Percentiles rank a stretch among this genome's conserved stretches.
phyloP scores from a whole-genome alignment of 2,113 vertebrate species.

The Marcusenius ussheri region DNA sequence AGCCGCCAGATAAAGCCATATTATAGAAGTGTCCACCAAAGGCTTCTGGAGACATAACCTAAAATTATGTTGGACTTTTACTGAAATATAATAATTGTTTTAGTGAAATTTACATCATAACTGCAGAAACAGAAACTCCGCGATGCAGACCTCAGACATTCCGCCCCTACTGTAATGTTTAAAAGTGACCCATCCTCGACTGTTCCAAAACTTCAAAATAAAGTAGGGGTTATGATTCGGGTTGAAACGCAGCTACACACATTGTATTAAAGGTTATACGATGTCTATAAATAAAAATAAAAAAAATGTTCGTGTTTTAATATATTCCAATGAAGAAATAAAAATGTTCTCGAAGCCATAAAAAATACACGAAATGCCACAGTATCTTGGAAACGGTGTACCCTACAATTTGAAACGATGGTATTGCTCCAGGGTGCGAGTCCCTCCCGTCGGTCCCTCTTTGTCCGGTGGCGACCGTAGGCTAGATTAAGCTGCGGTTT shows the following conservation, averaged over 20 bases:
- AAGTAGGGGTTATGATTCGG: slow-evolving; percentile 17
- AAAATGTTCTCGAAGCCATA: not conserved
- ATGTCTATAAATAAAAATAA: not conserved
- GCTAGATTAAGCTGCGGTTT: slow-evolving; percentile 60
- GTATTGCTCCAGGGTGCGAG: slow-evolving; percentile 45
- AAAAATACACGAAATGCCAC: not conserved
- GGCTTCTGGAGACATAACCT: not conserved
- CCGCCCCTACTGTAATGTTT: slow-evolving; percentile 9
- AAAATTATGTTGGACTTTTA: not conserved
- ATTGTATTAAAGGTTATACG: not conserved
- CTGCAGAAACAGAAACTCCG: not conserved
- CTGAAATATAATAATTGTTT: not conserved
- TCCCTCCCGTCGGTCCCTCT: slow-evolving; percentile 60
- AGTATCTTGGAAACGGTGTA: not conserved
- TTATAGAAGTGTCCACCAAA: not conserved
- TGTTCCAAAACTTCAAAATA: slow-evolving; percentile 25
- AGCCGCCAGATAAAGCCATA: not conserved
- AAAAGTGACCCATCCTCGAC: slow-evolving; percentile 41
- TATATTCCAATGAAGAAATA: not conserved
- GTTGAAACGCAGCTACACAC: not conserved
- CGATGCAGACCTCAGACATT: not conserved
- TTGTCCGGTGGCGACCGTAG: slow-evolving; percentile 68
- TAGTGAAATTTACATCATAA: not conserved
- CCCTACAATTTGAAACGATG: slow-evolving; percentile 20
- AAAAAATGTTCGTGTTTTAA: not conserved